A percentile compares a stretch with the other conserved stretches of the same genome.
Evolutionary conservation across 2,797 vertebrate species (phyloP).

Genomic region (Megalops cyprinoides): DNA sequence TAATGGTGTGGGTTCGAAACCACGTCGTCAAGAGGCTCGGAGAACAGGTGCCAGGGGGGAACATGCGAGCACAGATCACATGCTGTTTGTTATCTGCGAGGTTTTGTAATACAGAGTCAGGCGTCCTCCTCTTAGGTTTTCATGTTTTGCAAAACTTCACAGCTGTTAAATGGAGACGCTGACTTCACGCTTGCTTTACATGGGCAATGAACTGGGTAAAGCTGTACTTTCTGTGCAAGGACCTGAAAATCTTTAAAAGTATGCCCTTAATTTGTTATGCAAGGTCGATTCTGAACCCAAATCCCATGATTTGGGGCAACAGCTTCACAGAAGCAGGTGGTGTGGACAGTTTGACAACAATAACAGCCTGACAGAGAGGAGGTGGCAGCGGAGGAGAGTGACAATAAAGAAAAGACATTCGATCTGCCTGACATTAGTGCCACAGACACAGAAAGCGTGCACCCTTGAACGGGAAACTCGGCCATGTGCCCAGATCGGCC

Average conservation of each 20-base stretch:
- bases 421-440: slow-evolving; percentile 7
- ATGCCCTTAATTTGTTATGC: not conserved
- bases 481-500: not conserved
- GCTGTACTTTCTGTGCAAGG: not conserved
- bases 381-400: not conserved
- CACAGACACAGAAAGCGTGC: not conserved
- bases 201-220: not conserved
- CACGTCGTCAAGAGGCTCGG: not conserved
- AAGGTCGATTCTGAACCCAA: not conserved
- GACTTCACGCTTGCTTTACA: slow-evolving; percentile 6
- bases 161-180: slow-evolving; percentile 6
- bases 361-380: not conserved
- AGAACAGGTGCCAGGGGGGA: slow-evolving; percentile 4
- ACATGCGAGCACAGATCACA: slow-evolving; percentile 15
- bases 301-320: not conserved
- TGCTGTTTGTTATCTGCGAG: slow-evolving; percentile 19
- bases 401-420: not conserved
- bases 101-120: not conserved
- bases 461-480: not conserved
- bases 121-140: not conserved
- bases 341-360: not conserved
- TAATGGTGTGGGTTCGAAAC: not conserved
- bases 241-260: not conserved
- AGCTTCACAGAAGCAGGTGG: not conserved
- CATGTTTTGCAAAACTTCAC: not conserved